Conservation (phyloP, 2,888 invertebrate species). For the Palloptera scutellata region DNA sequence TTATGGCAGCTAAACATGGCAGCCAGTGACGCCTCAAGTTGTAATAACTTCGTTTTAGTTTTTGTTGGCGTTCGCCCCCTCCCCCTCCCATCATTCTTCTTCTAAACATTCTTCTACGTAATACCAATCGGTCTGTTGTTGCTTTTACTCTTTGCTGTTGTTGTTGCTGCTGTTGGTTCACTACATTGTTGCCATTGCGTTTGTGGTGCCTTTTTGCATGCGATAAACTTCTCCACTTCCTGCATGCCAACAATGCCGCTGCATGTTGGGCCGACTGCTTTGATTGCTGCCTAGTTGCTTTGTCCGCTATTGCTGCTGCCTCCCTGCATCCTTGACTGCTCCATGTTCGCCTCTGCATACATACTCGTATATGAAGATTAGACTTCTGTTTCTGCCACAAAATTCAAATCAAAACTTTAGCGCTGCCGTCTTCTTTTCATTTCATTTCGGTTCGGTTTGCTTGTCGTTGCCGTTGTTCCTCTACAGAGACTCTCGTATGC, state of each 20-base stretch:
- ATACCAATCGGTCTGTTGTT: neutral
- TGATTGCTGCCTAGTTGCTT: neutral
- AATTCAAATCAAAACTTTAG: conserved; percentile 42
- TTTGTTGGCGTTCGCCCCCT: neutral
- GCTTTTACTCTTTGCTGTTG: neutral
- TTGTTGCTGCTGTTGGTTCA: conserved; percentile 12
- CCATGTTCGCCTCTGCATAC: neutral
- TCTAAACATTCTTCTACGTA: neutral
- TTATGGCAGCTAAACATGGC: conserved; percentile 43
- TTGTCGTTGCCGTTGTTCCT: conserved; percentile 25
- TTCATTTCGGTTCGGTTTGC: neutral
- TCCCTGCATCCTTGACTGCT: conserved; percentile 15
- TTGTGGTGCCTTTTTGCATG: conserved; percentile 30
- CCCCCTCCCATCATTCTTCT: neutral
- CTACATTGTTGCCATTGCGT: conserved; percentile 22
- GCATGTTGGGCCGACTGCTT: conserved; percentile 16
- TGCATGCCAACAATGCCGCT: conserved; percentile 19
- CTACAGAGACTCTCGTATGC: neutral
- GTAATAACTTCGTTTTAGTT: conserved; percentile 33
- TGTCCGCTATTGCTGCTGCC: conserved; percentile 18
- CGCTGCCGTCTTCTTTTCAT: conserved; percentile 27
- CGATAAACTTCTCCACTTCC: conserved; percentile 34
- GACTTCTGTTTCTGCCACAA: conserved; percentile 33
- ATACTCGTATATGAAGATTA: conserved; percentile 32
- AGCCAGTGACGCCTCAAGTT: conserved; percentile 44